Conservation (phyloP, 2,888 invertebrate genomes). For the Mythimna loreyi region DNA sequence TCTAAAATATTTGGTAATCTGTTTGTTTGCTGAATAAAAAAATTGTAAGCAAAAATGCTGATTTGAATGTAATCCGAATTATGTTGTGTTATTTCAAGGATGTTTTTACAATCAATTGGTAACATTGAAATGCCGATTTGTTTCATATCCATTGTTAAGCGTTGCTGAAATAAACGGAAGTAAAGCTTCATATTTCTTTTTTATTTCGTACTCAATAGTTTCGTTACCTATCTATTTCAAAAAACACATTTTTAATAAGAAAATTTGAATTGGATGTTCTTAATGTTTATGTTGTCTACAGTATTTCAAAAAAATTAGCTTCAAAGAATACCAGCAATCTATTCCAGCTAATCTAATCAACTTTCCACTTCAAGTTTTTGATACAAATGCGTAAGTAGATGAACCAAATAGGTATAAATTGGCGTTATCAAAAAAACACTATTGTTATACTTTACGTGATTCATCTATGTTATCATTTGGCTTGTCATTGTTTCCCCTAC, state of each 20-base stretch:
- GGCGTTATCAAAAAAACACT: constrained; percentile 24
- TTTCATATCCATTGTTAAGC: constrained; percentile 29
- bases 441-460: constrained; percentile 34
- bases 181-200: constrained; percentile 46
- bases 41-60: constrained; percentile 30
- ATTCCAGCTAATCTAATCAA: constrained; percentile 43
- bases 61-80: constrained; percentile 48
- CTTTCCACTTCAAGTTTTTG: constrained; percentile 25
- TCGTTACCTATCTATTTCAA: neutral
- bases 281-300: neutral
- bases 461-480: constrained; percentile 34
- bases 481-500: constrained; percentile 38
- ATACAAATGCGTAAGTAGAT: constrained; percentile 19
- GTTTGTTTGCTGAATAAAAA: constrained; percentile 35
- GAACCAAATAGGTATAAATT: constrained; percentile 40
- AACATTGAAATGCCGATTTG: constrained; percentile 50
- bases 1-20: constrained; percentile 22
- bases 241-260: neutral
- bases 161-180: constrained; percentile 42
- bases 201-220: neutral
- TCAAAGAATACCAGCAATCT: constrained; percentile 5
- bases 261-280: neutral
- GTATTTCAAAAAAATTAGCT: constrained; percentile 21
- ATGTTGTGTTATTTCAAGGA: constrained; percentile 64
- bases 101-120: constrained; percentile 66